A percentile compares a stretch with the other conserved stretches of the same genome.
phyloP scores from a whole-genome alignment of 2,888 invertebrate species.

The Cenopis cana region DNA sequence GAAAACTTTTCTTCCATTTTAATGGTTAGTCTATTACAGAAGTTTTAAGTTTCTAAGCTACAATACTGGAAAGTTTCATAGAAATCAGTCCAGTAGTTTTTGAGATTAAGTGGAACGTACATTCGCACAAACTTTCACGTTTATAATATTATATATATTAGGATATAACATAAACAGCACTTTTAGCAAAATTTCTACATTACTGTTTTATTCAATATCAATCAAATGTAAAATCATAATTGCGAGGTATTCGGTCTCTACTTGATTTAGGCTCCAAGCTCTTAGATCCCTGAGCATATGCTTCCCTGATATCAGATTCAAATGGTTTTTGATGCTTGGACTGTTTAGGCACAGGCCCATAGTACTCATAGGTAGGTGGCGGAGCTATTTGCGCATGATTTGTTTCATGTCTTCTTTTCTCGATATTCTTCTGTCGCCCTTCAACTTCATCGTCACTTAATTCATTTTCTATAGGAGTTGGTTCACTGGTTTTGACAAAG shows the following conservation, averaged over 20 bases:
- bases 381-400: constrained; percentile 84
- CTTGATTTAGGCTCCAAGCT: constrained; percentile 71
- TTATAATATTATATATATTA: too few relatives aligned
- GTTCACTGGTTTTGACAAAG: constrained; percentile 67
- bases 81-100: too few relatives aligned
- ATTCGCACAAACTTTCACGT: too few relatives aligned
- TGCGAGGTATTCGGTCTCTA: constrained; percentile 64
- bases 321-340: constrained; percentile 68
- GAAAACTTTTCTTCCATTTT: too few relatives aligned
- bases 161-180: too few relatives aligned
- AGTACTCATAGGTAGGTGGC: constrained; percentile 88
- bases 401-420: constrained; percentile 53
- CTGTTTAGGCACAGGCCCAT: constrained; percentile 78
- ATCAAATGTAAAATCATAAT: constrained; percentile 78
- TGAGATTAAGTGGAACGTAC: too few relatives aligned
- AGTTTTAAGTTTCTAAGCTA: too few relatives aligned
- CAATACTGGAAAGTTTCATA: too few relatives aligned
- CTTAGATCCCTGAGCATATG: constrained; percentile 75
- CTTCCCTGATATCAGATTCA: constrained; percentile 73
- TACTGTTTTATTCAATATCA: constrained; percentile 47
- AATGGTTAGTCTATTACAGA: too few relatives aligned
- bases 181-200: constrained; percentile 38
- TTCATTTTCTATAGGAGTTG: constrained; percentile 70
- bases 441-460: constrained; percentile 59
- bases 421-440: constrained; percentile 46